Evolutionary conservation across 2,113 vertebrate genomes (phyloP), one percentile per base, ranked within the genome.

Genomic region (Sphaerodactylus townsendi): DNA sequence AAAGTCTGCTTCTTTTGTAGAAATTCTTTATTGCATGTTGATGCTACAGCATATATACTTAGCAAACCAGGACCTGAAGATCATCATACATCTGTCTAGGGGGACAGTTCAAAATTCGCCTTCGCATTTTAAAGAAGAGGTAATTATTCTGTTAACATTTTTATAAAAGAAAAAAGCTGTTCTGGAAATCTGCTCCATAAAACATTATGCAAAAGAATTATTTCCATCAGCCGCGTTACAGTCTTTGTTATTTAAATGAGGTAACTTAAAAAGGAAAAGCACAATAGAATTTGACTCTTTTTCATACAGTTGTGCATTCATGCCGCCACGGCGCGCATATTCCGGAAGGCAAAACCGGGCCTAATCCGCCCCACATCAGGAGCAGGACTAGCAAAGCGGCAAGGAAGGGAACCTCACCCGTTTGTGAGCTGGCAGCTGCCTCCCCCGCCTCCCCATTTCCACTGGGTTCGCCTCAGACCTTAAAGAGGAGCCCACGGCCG

Each of bases 251-350:
- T 14, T 59, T 59, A 59, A 14, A 59, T n/a, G n/a, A n/a, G n/a
- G n/a, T n/a, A n/a, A n/a, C n/a, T n/a, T n/a, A n/a, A n/a, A n/a
- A n/a, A n/a, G n/a, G n/a, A n/a, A n/a, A n/a, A 74, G 71, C 30
- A 1, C 6, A n/a, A 11, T 1, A 23, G 5, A 10, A 11, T 23
- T 17, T n/a, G 41, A 13, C 2, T 6, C 13, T 46, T n/a, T 15
- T 6, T 11, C 44, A 10, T 25, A 15, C 25, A 72, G 23, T 46
- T 6, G 46, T 48, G 9, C 15, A 15, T 33, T 33, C 7, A 14
- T 33, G 25, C 33, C 15, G 35, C 33, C 33, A n/a, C 5, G 33
- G 30, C 8, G 62, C 41, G 30, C n/a, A 37, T 30, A 65, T 66
- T n/a, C 77, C 59, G 41, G 44, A 69, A 81, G 48, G 65, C 33